Conservation (phyloP, 2,888 invertebrate genomes). For the Aspidiotus destructor region DNA sequence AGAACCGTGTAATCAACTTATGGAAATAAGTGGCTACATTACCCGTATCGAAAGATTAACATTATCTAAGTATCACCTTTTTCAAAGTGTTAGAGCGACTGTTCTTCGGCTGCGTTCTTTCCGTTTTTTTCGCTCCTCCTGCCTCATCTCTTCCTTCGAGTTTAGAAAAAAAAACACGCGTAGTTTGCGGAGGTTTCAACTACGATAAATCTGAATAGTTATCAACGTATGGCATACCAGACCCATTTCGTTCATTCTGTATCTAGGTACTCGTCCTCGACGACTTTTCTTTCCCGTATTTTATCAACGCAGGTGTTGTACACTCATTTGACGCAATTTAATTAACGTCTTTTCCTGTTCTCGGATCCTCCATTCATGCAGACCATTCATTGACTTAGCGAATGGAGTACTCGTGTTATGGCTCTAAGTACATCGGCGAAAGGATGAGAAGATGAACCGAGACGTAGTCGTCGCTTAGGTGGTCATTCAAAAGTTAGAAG, state of each 20-base stretch:
- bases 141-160: constrained; percentile 11
- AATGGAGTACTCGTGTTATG: no score
- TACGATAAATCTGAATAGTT: constrained; percentile 22
- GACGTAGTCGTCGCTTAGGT: no score
- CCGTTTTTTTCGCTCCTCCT: neutral
- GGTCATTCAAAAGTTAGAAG: no score
- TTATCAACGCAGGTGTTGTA: no score
- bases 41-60: constrained; percentile 25
- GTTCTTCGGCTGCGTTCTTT: constrained; percentile 17
- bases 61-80: constrained; percentile 27
- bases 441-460: no score
- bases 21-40: constrained; percentile 30
- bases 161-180: neutral
- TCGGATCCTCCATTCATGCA: no score
- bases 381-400: no score
- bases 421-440: no score
- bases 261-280: no score
- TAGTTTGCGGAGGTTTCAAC: constrained; percentile 26
- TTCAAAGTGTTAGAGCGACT: constrained; percentile 25
- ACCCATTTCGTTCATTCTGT: neutral
- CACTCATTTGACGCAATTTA: no score
- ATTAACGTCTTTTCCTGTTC: no score
- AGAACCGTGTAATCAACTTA: constrained; percentile 22
- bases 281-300: no score
- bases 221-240: constrained; percentile 16